These are phyloP conservation scores for Crocallis elinguaria DNA, from an alignment of 2,888 invertebrate species.

Conservation along the genomic window DNA sequence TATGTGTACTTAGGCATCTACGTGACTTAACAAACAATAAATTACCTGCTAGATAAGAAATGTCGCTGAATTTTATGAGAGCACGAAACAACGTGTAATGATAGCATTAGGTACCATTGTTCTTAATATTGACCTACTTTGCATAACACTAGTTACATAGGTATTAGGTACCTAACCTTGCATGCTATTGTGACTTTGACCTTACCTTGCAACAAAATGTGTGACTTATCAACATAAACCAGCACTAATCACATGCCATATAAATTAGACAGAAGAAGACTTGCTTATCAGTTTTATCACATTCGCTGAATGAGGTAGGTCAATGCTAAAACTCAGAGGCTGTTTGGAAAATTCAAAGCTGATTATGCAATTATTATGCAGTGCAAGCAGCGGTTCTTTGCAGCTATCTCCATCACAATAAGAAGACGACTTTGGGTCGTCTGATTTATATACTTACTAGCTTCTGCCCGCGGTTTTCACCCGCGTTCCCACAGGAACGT, in stretches of 20 bases:
- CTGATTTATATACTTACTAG: no score
- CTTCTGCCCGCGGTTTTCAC: no score
- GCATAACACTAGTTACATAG: constrained; percentile 23
- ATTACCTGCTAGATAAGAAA: background rate
- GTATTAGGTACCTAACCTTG: constrained; percentile 39
- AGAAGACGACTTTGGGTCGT: no score
- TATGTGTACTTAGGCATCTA: no score
- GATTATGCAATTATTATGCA: no score
- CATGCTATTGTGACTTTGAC: constrained; percentile 48
- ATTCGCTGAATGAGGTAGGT: background rate
- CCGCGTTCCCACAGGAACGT: no score
- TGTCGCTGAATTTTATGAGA: background rate
- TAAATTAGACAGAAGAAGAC: constrained; percentile 2
- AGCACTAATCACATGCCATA: constrained; percentile 4
- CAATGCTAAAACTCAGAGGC: background rate
- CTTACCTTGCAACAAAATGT: constrained; percentile 44
- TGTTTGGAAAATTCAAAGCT: background rate
- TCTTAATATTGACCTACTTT: constrained; percentile 19
- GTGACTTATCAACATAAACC: constrained; percentile 44
- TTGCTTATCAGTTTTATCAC: background rate
- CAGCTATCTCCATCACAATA: no score
- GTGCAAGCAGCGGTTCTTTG: no score
- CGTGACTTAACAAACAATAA: background rate
- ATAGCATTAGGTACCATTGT: background rate
- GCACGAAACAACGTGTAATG: background rate